These are phyloP conservation scores for Tenualosa ilisha DNA, from an alignment of 2,797 vertebrate genomes.

Conservation along the genomic window DNA sequence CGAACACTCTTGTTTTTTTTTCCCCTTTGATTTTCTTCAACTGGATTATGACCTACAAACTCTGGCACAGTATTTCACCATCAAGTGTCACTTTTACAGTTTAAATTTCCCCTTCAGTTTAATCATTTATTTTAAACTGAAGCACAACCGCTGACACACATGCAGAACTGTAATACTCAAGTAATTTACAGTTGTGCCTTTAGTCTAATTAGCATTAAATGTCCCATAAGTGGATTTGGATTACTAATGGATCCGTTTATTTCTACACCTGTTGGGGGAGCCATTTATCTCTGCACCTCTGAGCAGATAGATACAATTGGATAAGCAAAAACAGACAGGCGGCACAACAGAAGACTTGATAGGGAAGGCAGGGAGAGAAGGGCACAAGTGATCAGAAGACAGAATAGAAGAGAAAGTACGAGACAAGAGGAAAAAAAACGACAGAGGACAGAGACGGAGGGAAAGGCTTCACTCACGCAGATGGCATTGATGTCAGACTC, in stretches of 20 bases:
- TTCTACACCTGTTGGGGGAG: background rate
- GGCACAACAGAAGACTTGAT: background rate
- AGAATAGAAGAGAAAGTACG: background rate
- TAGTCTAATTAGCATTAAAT: background rate
- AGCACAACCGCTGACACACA: background rate
- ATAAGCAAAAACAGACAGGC: background rate
- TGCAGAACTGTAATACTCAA: background rate
- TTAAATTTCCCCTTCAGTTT: background rate
- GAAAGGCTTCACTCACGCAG: constrained; percentile 77
- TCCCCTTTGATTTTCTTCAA: too few relatives aligned
- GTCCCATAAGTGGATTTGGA: constrained; percentile 8
- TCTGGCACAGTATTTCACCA: too few relatives aligned
- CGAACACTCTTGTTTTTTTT: too few relatives aligned
- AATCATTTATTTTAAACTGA: background rate
- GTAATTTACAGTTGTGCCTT: background rate
- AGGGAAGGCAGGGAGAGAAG: too few relatives aligned
- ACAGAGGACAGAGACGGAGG: background rate
- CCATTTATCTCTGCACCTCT: too few relatives aligned
- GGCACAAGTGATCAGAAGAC: background rate
- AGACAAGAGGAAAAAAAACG: too few relatives aligned
- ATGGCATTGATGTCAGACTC: constrained; percentile 99
- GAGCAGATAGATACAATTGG: background rate
- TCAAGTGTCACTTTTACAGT: too few relatives aligned
- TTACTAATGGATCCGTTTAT: background rate
- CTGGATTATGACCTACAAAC: too few relatives aligned